Conservation (phyloP, 2,113 vertebrate genomes). For the Serilophus lunatus region DNA sequence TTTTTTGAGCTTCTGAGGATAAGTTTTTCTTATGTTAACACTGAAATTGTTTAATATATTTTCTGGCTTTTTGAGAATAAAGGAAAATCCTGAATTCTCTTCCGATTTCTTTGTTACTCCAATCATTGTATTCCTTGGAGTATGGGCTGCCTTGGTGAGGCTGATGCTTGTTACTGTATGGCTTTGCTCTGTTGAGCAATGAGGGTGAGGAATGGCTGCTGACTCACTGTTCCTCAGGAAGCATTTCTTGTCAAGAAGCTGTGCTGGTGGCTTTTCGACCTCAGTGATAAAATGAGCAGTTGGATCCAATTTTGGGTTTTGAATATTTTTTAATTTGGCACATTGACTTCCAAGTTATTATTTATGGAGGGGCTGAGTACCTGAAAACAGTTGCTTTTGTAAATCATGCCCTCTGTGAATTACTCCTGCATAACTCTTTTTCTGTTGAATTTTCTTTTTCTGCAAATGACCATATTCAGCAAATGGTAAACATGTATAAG, state of each 20-base stretch:
- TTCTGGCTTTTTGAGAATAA: neutral
- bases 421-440: neutral
- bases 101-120: neutral
- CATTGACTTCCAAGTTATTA: neutral
- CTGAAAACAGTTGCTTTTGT: neutral
- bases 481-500: neutral
- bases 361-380: neutral
- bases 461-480: neutral
- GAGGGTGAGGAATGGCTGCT: neutral
- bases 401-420: neutral
- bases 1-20: neutral
- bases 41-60: neutral
- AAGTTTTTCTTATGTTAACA: neutral
- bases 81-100: neutral
- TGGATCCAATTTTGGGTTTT: neutral
- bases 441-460: neutral
- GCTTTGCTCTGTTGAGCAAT: neutral
- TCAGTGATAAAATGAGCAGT: neutral
- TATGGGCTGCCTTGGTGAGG: neutral
- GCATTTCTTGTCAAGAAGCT: neutral
- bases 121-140: neutral
- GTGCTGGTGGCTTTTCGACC: neutral
- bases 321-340: neutral
- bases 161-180: neutral
- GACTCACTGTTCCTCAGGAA: neutral